A percentile compares a stretch with the other conserved stretches of the same genome.
Evolutionary conservation across 1,140 invertebrate genomes (phyloP).

Genomic region (Lethrus apterus): DNA sequence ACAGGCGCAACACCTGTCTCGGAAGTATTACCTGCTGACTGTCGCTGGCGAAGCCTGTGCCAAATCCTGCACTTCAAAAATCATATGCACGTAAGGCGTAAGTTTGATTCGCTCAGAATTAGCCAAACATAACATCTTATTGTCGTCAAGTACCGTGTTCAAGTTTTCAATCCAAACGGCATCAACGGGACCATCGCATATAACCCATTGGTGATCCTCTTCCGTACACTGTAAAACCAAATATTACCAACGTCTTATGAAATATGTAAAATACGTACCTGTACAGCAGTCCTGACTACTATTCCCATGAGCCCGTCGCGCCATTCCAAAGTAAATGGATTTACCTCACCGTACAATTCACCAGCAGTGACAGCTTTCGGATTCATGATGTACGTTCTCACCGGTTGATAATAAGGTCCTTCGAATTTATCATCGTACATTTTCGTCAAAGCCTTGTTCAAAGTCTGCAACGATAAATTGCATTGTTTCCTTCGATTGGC

Average conservation of each 20-base stretch:
- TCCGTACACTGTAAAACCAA: slow-evolving; percentile 39
- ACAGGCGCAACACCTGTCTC: neutral
- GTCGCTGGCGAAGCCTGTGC: slow-evolving; percentile 83
- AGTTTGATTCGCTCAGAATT: slow-evolving; percentile 88
- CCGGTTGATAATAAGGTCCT: slow-evolving; percentile 52
- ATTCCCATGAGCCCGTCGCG: slow-evolving; percentile 75
- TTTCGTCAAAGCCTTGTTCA: slow-evolving; percentile 58
- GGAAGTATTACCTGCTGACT: slow-evolving; percentile 62
- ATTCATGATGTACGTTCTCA: slow-evolving; percentile 68
- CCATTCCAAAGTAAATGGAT: slow-evolving; percentile 81
- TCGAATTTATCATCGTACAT: slow-evolving; percentile 49
- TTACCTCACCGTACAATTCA: slow-evolving; percentile 83
- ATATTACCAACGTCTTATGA: neutral
- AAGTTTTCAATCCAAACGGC: slow-evolving; percentile 94
- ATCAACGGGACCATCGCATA: slow-evolving; percentile 88
- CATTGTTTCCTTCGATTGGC: too few species aligned
- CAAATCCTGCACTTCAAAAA: slow-evolving; percentile 86
- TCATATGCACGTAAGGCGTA: slow-evolving; percentile 71
- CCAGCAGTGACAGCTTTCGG: slow-evolving; percentile 84
- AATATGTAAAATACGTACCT: slow-evolving; percentile 41
- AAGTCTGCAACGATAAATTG: slow-evolving; percentile 48
- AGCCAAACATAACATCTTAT: slow-evolving; percentile 84
- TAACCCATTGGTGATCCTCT: slow-evolving; percentile 72
- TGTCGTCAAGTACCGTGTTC: slow-evolving; percentile 89
- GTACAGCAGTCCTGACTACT: slow-evolving; percentile 60